A percentile compares a stretch with the other conserved stretches of the same genome.
phyloP scores from a whole-genome alignment of 2,888 invertebrate genomes.

The Thecocarcelia acutangulata region DNA sequence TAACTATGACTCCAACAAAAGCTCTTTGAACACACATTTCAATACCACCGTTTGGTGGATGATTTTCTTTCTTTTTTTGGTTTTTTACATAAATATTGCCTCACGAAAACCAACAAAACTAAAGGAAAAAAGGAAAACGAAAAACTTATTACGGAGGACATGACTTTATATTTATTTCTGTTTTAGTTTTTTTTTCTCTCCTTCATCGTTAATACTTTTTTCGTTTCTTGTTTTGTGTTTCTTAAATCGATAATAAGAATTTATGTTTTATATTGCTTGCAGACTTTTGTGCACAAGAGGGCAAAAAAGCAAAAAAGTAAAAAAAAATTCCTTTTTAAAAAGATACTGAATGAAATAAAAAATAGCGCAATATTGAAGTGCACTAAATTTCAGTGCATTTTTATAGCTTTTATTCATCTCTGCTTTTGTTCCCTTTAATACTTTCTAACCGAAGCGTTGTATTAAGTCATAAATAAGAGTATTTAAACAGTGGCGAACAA shows the following conservation, averaged over 20 bases:
- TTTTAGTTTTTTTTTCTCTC: constrained; percentile 25
- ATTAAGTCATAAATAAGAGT: constrained; percentile 26
- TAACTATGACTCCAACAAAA: constrained; percentile 8
- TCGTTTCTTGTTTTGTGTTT: constrained; percentile 31
- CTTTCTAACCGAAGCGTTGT: constrained; percentile 16
- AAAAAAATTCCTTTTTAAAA: neutral
- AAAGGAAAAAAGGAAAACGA: neutral
- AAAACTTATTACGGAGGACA: constrained; percentile 53
- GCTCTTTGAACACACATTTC: constrained; percentile 19
- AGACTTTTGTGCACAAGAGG: constrained; percentile 7
- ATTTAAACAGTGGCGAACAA: neutral
- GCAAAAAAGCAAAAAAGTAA: neutral
- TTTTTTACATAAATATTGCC: constrained; percentile 23
- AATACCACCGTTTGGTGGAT: constrained; percentile 26
- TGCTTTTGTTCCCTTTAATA: constrained; percentile 35
- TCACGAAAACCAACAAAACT: constrained; percentile 5
- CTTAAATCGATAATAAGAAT: constrained; percentile 63
- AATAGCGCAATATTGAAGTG: constrained; percentile 60
- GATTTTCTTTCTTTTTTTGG: constrained; percentile 25
- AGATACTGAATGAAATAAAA: neutral
- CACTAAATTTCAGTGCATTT: constrained; percentile 54
- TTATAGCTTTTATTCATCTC: constrained; percentile 40
- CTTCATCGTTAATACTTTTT: constrained; percentile 25
- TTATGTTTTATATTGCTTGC: constrained; percentile 52
- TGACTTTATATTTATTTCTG: constrained; percentile 57